Evolutionary conservation across 2,888 invertebrate species (phyloP).

Genomic region (Cerceris rybyensis): DNA sequence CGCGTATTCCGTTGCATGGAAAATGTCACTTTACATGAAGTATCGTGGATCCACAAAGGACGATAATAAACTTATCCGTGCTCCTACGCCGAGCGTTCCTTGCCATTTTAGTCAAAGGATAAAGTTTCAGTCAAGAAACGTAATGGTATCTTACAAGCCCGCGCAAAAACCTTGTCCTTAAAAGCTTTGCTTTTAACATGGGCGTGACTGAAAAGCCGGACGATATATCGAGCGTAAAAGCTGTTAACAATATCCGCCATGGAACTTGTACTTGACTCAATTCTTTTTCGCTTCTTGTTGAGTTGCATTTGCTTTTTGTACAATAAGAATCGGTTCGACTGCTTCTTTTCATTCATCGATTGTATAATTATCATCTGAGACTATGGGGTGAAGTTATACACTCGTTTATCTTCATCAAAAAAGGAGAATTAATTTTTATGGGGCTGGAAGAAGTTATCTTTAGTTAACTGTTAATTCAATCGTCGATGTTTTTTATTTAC

Average conservation of each 20-base stretch:
- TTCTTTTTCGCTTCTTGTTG: neutral
- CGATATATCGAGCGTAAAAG: constrained; percentile 4
- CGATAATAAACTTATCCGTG: constrained; percentile 29
- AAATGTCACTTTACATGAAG: constrained; percentile 14
- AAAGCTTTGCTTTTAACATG: constrained; percentile 41
- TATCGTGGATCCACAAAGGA: constrained; percentile 10
- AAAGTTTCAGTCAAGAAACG: constrained; percentile 42
- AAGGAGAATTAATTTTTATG: too few species aligned
- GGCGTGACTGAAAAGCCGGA: constrained; percentile 7
- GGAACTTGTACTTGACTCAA: neutral
- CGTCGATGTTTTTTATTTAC: too few species aligned
- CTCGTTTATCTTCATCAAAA: too few species aligned
- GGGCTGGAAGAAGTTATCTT: too few species aligned
- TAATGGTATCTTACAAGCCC: constrained; percentile 35
- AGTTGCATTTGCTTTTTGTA: too few species aligned
- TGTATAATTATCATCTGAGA: too few species aligned
- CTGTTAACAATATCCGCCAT: constrained; percentile 22
- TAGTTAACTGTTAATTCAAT: too few species aligned
- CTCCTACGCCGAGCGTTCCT: constrained; percentile 4
- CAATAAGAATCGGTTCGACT: too few species aligned
- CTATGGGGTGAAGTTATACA: too few species aligned
- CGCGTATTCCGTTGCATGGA: neutral
- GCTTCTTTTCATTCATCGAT: too few species aligned
- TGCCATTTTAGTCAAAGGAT: constrained; percentile 18
- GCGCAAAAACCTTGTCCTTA: constrained; percentile 25